Evolutionary conservation across 2,888 invertebrate genomes (phyloP).

Genomic region (Gymnosoma rotundatum): DNA sequence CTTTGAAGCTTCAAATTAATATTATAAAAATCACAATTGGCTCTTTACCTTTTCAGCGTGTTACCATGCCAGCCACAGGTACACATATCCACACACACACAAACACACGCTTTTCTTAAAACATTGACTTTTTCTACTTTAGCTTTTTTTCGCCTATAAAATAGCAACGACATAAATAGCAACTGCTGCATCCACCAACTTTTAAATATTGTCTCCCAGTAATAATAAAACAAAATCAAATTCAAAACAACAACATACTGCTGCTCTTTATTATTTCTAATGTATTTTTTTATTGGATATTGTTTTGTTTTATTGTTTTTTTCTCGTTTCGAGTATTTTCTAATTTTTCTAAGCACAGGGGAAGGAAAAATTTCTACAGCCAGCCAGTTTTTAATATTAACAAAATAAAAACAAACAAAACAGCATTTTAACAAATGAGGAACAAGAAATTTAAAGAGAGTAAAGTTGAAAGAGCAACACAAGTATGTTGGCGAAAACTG

Average conservation of each 20-base stretch:
- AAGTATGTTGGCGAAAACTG: no score
- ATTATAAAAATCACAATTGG: no score
- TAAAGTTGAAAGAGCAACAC: no score
- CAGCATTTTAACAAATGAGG: slow-evolving; percentile 1
- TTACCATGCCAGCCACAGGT: slow-evolving; percentile 37
- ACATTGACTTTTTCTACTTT: slow-evolving; percentile 27
- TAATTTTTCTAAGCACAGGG: slow-evolving; percentile 66
- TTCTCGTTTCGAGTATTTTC: slow-evolving; percentile 50
- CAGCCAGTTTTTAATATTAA: slow-evolving; percentile 42
- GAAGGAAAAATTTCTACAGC: slow-evolving; percentile 44
- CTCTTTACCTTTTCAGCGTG: background rate
- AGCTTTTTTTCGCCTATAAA: slow-evolving; percentile 38
- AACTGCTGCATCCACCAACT: slow-evolving; percentile 54
- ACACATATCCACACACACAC: background rate
- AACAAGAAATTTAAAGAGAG: background rate
- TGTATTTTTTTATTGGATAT: slow-evolving; percentile 36
- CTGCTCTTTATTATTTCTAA: slow-evolving; percentile 62
- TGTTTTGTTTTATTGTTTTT: slow-evolving; percentile 36
- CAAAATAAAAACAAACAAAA: slow-evolving; percentile 13
- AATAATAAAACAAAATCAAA: slow-evolving; percentile 70
- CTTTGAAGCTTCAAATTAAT: no score
- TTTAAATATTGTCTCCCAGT: slow-evolving; percentile 62
- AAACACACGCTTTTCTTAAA: background rate
- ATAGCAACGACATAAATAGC: slow-evolving; percentile 35
- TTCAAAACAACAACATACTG: slow-evolving; percentile 69